Percentiles rank a stretch among this genome's conserved stretches.
Evolutionary conservation across 1,140 invertebrate species (phyloP).

Genomic region (Hyles vespertilio): DNA sequence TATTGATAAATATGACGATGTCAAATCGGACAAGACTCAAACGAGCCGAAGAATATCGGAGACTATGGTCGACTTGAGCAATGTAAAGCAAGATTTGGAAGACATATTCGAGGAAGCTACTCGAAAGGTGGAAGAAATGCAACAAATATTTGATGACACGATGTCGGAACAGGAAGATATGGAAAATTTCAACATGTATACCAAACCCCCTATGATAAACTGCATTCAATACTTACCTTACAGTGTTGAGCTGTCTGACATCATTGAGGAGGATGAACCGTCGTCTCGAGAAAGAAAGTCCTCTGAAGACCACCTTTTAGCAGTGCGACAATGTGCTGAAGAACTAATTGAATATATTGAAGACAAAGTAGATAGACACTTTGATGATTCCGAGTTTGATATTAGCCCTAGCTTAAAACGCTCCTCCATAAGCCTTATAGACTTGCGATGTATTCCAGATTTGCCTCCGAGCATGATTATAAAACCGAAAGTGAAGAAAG

Average conservation of each 20-base stretch:
- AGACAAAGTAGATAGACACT: conserved; percentile 43
- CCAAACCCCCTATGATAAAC: conserved; percentile 45
- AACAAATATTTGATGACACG: conserved; percentile 51
- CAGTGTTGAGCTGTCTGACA: conserved; percentile 64
- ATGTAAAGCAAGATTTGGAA: conserved; percentile 63
- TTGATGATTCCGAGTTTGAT: conserved; percentile 50
- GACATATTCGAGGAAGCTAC: conserved; percentile 58
- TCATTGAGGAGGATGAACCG: conserved; percentile 66
- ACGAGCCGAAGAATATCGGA: conserved; percentile 56
- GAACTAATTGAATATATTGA: conserved; percentile 57
- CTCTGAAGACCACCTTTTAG: conserved; percentile 34
- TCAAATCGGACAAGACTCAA: conserved; percentile 24
- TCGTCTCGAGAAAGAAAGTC: conserved; percentile 48
- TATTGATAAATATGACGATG: conserved; percentile 50
- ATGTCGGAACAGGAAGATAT: conserved; percentile 64
- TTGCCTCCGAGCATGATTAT: conserved; percentile 61
- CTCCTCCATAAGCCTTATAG: conserved; percentile 59
- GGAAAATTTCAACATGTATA: conserved; percentile 61
- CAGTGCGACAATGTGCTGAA: conserved; percentile 42
- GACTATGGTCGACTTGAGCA: conserved; percentile 57
- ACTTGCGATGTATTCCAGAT: conserved; percentile 64
- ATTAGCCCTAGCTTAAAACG: conserved; percentile 44
- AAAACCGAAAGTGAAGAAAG: conserved; percentile 51
- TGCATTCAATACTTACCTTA: conserved; percentile 50
- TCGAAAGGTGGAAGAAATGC: conserved; percentile 39